Percentiles rank a stretch among this genome's conserved stretches.
phyloP scores from a whole-genome alignment of 92 coral and sea anemone genomes.

The Blastomussa wellsi region DNA sequence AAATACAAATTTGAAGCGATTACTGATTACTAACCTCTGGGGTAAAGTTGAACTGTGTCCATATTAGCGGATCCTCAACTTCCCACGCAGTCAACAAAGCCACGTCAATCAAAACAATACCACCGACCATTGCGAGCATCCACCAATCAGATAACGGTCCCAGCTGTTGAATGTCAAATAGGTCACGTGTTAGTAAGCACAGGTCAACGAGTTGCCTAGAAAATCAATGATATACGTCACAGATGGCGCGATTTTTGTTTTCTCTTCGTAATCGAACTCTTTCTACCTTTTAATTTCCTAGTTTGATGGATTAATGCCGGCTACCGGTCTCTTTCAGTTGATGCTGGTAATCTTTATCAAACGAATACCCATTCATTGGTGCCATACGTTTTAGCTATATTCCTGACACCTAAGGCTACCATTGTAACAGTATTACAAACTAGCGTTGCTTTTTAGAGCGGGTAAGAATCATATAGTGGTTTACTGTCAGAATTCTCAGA shows the following conservation, averaged over 20 bases:
- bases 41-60: conserved; percentile 20
- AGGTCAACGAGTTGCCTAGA: not conserved
- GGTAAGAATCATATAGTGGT: no score
- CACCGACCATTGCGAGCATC: conserved; percentile 74
- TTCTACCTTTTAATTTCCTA: not conserved
- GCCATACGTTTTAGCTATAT: no score
- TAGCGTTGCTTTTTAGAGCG: no score
- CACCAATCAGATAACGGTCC: conserved; percentile 87
- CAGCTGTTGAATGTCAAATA: conserved; percentile 45
- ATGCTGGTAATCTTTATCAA: no score
- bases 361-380: no score
- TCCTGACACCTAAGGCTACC: no score
- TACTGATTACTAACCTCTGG: conserved; percentile 43
- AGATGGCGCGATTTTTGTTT: not conserved
- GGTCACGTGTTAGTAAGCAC: not conserved
- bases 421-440: no score
- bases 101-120: conserved; percentile 75
- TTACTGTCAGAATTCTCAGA: no score
- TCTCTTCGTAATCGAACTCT: not conserved
- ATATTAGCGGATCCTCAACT: conserved; percentile 66
- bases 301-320: not conserved
- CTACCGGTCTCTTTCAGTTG: no score
- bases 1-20: no score
- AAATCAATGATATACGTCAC: not conserved
- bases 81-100: conserved; percentile 81